Percentiles rank a stretch among this genome's conserved stretches.
These are phyloP conservation scores for Rhopalosiphum padi DNA, from an alignment of 1,140 invertebrate species.

Conservation along the genomic window DNA sequence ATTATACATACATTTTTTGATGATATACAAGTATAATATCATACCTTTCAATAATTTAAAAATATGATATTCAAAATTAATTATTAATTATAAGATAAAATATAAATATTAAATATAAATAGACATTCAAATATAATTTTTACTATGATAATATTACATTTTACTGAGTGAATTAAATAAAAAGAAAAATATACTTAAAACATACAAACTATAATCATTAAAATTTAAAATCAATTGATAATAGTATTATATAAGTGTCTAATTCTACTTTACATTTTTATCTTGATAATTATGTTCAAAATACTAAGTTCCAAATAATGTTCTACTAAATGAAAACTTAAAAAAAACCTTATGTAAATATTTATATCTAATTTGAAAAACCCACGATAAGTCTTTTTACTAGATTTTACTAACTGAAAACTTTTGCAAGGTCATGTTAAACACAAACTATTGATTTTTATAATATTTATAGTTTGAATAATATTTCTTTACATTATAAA, in stretches of 20 bases:
- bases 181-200: neutral
- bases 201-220: neutral
- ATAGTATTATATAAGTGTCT: neutral
- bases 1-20: neutral
- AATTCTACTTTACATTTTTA: neutral
- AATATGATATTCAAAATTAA: neutral
- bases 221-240: no score
- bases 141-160: neutral
- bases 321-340: neutral
- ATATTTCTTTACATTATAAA: neutral
- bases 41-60: neutral
- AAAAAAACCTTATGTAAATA: neutral
- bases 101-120: neutral
- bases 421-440: neutral
- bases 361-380: neutral
- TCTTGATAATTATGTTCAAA: neutral
- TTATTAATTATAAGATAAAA: neutral
- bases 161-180: neutral
- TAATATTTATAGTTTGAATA: neutral
- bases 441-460: neutral
- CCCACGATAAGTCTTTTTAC: neutral
- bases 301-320: neutral
- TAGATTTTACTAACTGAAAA: neutral
- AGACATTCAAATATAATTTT: neutral
- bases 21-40: neutral